phyloP scores from a whole-genome alignment of 2,888 invertebrate genomes.

The Cheilosia grossa region DNA sequence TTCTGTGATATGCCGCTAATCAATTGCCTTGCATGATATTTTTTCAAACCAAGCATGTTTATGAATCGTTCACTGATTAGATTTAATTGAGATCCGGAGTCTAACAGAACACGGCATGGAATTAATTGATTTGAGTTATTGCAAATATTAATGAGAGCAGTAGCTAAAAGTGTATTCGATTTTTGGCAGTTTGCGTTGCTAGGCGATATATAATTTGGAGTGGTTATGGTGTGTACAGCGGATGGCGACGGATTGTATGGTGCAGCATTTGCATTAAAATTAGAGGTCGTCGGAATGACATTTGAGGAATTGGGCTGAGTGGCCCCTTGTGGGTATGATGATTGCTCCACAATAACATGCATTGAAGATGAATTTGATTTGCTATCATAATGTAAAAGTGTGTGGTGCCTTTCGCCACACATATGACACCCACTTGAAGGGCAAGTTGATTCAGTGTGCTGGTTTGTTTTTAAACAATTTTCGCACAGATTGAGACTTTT shows the following conservation, averaged over 20 bases:
- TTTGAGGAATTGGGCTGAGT: not conserved
- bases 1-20: slow-evolving; percentile 35
- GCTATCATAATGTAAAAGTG: too few relatives aligned
- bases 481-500: too few relatives aligned
- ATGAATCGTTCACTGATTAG: slow-evolving; percentile 50
- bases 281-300: too few relatives aligned
- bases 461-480: too few relatives aligned
- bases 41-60: slow-evolving; percentile 22
- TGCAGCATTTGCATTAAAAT: too few relatives aligned
- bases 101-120: slow-evolving; percentile 45
- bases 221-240: not conserved
- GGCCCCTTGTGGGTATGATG: not conserved
- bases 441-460: too few relatives aligned
- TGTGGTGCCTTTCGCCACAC: not conserved
- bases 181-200: not conserved
- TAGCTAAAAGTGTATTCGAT: slow-evolving; percentile 24
- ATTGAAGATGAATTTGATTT: not conserved
- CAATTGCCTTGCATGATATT: slow-evolving; percentile 37
- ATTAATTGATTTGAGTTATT: slow-evolving; percentile 11
- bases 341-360: not conserved
- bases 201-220: not conserved
- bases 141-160: not conserved
- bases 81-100: slow-evolving; percentile 62
- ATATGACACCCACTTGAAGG: too few relatives aligned
- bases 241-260: too few relatives aligned